Base-by-base conservation (phyloP, 2,888 invertebrate species). In the Xiphydria camelus region DNA sequence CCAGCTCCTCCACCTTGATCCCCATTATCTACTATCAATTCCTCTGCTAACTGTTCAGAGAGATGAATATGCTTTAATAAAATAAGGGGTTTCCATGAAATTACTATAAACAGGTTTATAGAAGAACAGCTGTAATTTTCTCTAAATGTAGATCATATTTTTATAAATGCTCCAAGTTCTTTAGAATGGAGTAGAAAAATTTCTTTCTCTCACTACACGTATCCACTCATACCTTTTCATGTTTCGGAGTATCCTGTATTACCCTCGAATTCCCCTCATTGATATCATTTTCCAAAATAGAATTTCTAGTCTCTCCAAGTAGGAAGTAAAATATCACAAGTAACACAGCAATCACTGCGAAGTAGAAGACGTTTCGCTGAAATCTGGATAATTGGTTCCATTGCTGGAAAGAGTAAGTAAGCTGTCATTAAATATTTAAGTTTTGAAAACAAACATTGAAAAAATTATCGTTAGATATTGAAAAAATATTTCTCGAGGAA, bases 331-430 rank as follows among this genome's bases (percentile, higher is more conserved):
- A 74, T 51, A 85, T 70, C 38, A 83, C 83, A 52, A 84, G 75
- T 52, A 81, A 72, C 50, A 84, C 67, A 35, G 85, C 78, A 47
- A 81, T 70, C 48, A 83, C 54, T 46, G 82, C 65, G 59, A 88
- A 83, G 64, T 88, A 86, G 38, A 88, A 80, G 57, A 91, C 78
- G 64, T 88, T 90, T 55, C 88, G 83, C 72, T 92, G 92, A 65
- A 91, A 83, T 59, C 91, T 83, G 12, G 92, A 91, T 44, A 93
- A 77, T 59, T 88, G 88, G 74, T 92, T 91, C 92, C 92, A 93
- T 78, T 85, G 82, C 92, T 92, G 76, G 41, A 83, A 84, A 57
- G 46, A 50, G 40, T 46, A 31, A 14, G 10, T 12, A 71, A 47
- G 53, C 52, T 40, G 43, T 34, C 31, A 38, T 36, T 29, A 25